Base-by-base conservation (phyloP, 1,140 invertebrate genomes). In the Ostrea edulis region DNA sequence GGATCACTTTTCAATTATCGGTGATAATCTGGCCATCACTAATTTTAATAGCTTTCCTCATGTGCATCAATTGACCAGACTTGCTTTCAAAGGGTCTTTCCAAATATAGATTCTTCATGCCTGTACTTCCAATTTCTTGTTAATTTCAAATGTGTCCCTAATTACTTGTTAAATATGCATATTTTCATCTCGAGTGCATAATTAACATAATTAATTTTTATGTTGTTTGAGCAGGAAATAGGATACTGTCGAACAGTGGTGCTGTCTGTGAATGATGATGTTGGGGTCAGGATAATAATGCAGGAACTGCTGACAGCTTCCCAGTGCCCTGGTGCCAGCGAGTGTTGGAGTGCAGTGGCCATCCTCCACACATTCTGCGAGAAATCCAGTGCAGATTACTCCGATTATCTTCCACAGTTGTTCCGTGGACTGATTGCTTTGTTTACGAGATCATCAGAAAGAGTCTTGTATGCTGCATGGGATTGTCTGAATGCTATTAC, bases 161-260 rank as follows among this genome's bases (percentile, higher is more conserved):
- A 44, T 44, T 5, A n/a, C n/a, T n/a, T n/a, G n/a, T n/a, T n/a
- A n/a, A 44, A 44, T 44, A 5, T 44, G 35, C 35, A 44, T 44
- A 44, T 44, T 44, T 44, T 44, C 35, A 44, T 44, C 5, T 44
- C 5, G 35, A 44, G 35, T 44, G 35, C 5, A 44, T 44, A 44
- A 44, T 44, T 44, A 44, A 5, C 35, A 44, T 44, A 2, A 2
- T 2, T 44, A 2, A 5, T 44, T 44, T 44, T 44, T 44, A 44
- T 44, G 35, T 25, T 81, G 9, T 81, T 53, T 83, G 5, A 22
- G 5, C 89, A 97, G 95, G 96, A 99, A 86, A 94, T 98, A n/a
- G 97, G 98, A 92, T 98, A 99, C 94, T 99, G 98, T 94, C 97
- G 98, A 94, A 96, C 97, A 65, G 98, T 99, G 8, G 97, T 99